Base-by-base conservation (phyloP, 2,113 vertebrate genomes). In the Microtus montanus region DNA sequence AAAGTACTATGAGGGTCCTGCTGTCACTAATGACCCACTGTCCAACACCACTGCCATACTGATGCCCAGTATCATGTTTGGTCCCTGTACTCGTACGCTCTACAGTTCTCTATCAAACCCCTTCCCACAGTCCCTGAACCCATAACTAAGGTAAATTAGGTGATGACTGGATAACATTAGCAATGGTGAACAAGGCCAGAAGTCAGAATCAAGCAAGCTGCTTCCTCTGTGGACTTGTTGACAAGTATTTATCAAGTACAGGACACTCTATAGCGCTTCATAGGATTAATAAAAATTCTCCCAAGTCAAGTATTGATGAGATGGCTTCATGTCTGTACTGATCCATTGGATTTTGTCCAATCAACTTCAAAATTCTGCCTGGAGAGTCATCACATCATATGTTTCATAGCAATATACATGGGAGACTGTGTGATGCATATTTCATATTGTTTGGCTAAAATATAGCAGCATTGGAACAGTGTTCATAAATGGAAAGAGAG, bases 121-220 rank as follows among this genome's bases (percentile, higher is more conserved):
- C 44, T 79, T 28, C 38, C 30, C 17, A 47, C 7, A 70, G 41
- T 58, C 41, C 12, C 30, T 71, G 33, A 14, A 4, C 14, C 44
- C 68, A 90, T 77, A 90, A 79, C 12, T 9, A 17, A 88, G 68
- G 17, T 73, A 75, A 91, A 70, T 92, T 49, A 35, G 8, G 71
- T 19, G 5, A 66, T 47, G n/a, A 74, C 68, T 92, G 14, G 26
- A 20, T 80, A 85, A 71, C 20, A 92, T 9, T 47, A 35, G 17
- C 75, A 75, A 64, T 6, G 7, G 2, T 35, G 17, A 80, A 44
- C 10, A 78, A 61, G 19, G 4, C 30, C 73, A 41, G 49, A 82
- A 85, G 47, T 95, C 84, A 70, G 63, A 96, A 78, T 92, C 58
- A 75, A 54, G 44, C 30, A 73, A 89, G 12, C 47, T n/a, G 33